A percentile compares a stretch with the other conserved stretches of the same genome.
Conservation (phyloP, 1,140 invertebrate genomes). For the Platorchestia sp. region DNA sequence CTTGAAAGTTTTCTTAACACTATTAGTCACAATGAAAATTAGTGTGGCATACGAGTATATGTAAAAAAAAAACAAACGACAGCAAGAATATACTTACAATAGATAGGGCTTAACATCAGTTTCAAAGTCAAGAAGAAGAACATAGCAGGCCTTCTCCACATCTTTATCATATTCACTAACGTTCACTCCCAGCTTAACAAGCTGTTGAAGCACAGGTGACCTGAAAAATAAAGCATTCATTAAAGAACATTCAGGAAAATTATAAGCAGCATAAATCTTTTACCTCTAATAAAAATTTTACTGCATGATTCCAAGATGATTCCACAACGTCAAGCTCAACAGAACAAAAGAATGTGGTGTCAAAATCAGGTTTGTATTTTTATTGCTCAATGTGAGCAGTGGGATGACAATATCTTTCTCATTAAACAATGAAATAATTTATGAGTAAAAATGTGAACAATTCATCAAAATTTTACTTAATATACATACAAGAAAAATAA, state of each 20-base stretch:
- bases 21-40: too few species aligned
- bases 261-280: not conserved
- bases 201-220: not conserved
- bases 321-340: not conserved
- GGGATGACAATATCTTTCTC: not conserved
- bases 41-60: too few species aligned
- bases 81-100: not conserved
- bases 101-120: constrained; percentile 17
- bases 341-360: not conserved
- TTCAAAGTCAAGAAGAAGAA: constrained; percentile 24
- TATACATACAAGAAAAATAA: too few species aligned
- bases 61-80: too few species aligned
- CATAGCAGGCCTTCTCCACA: constrained; percentile 5
- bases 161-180: constrained; percentile 41
- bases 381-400: not conserved
- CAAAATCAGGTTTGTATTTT: not conserved
- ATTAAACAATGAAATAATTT: too few species aligned
- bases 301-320: not conserved
- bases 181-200: constrained; percentile 38
- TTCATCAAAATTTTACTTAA: too few species aligned
- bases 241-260: not conserved
- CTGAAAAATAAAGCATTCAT: not conserved
- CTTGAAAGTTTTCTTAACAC: too few species aligned
- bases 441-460: too few species aligned
- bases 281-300: not conserved